Percentiles rank a stretch among this genome's conserved stretches.
phyloP scores from a whole-genome alignment of 2,888 invertebrate genomes.

The Colletes collaris region DNA sequence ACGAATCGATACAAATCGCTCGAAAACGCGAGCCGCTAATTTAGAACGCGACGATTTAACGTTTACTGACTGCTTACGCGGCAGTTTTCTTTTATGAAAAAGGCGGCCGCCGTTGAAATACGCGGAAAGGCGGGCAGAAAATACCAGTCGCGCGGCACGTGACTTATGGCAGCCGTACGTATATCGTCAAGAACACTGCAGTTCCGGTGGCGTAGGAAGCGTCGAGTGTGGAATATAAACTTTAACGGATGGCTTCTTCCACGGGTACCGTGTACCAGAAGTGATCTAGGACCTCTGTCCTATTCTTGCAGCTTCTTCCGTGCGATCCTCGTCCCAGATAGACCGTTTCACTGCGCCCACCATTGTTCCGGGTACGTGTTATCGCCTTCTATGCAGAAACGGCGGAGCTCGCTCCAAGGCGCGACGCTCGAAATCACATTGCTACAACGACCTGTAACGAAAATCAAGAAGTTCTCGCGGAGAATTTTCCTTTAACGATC shows the following conservation, averaged over 20 bases:
- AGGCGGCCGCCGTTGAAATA: neutral
- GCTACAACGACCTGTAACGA: neutral
- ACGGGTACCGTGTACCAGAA: constrained; percentile 26
- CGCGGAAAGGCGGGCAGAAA: constrained; percentile 16
- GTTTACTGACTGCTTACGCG: neutral
- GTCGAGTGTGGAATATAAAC: constrained; percentile 68
- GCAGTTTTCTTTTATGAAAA: neutral
- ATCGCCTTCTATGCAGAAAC: constrained; percentile 35
- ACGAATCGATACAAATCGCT: too few relatives aligned
- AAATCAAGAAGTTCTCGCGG: neutral
- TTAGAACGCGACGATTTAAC: neutral
- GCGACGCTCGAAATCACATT: neutral
- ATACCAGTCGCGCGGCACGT: constrained; percentile 21
- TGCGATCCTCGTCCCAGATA: constrained; percentile 59
- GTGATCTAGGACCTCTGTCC: constrained; percentile 62
- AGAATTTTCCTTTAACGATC: too few relatives aligned
- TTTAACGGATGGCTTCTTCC: constrained; percentile 68
- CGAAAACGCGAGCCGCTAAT: neutral
- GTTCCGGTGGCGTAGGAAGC: constrained; percentile 60
- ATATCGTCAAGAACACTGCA: constrained; percentile 64
- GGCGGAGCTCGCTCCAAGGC: constrained; percentile 6
- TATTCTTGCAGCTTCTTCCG: constrained; percentile 53
- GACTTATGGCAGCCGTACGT: constrained; percentile 64
- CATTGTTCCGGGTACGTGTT: constrained; percentile 42
- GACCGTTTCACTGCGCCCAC: constrained; percentile 39